phyloP scores from a whole-genome alignment of 2,888 invertebrate species.

The Thyatira batis region DNA sequence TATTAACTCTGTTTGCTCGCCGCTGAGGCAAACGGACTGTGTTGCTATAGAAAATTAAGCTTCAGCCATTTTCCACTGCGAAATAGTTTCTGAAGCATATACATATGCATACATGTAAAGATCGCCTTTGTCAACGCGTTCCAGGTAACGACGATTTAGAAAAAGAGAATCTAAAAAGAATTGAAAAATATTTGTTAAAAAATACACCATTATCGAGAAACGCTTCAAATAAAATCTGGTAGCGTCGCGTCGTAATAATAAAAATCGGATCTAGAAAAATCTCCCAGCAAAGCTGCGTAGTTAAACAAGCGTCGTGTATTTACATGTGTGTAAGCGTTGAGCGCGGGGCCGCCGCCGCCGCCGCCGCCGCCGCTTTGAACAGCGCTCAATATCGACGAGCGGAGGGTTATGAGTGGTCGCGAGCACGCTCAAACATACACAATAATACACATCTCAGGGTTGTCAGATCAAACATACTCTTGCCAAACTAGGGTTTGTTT shows the following conservation, averaged over 20 bases:
- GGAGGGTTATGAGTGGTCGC: constrained; percentile 38
- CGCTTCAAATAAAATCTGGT: constrained; percentile 36
- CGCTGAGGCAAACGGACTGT: neutral
- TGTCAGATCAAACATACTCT: neutral
- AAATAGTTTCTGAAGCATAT: neutral
- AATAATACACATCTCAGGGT: constrained; percentile 6
- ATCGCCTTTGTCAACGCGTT: no score
- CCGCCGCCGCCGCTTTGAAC: constrained; percentile 1
- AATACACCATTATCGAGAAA: constrained; percentile 48
- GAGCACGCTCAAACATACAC: constrained; percentile 6
- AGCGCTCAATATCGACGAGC: constrained; percentile 25
- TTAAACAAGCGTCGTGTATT: constrained; percentile 37
- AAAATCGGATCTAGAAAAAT: constrained; percentile 37
- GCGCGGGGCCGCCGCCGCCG: neutral
- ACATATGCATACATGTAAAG: neutral
- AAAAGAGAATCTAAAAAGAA: no score
- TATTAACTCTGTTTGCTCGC: neutral
- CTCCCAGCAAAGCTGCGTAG: constrained; percentile 32
- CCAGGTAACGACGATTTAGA: no score
- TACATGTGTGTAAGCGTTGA: constrained; percentile 16
- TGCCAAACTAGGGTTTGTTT: neutral
- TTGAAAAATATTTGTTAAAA: neutral
- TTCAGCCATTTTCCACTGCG: neutral
- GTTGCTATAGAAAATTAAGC: neutral
- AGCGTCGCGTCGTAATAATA: constrained; percentile 26